Evolutionary conservation across 2,797 vertebrate genomes (phyloP).

Genomic region (Novumbra hubbsi): DNA sequence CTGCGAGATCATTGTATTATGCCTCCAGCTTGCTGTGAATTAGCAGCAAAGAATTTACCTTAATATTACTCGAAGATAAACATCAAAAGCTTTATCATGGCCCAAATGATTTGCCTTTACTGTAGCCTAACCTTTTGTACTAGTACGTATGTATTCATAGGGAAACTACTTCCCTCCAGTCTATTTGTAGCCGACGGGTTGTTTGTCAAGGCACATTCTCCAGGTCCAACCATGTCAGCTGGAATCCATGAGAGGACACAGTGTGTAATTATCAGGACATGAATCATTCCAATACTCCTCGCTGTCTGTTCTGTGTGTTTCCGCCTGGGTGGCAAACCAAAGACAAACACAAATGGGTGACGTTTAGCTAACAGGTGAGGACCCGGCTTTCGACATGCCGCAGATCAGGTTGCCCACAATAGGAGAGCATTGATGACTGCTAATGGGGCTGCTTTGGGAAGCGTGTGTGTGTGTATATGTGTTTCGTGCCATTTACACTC

Average conservation of each 20-base stretch:
- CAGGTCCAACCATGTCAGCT: slow-evolving; percentile 54
- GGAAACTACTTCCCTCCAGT: background rate
- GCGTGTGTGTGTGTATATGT: slow-evolving; percentile 15
- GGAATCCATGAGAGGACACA: slow-evolving; percentile 55
- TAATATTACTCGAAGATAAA: slow-evolving; percentile 53
- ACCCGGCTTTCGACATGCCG: slow-evolving; percentile 58
- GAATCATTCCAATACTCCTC: slow-evolving; percentile 59
- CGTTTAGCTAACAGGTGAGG: slow-evolving; percentile 68
- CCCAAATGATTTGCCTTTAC: slow-evolving; percentile 28
- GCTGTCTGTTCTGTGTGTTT: slow-evolving; percentile 37
- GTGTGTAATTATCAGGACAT: slow-evolving; percentile 65
- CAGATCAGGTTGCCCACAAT: slow-evolving; percentile 63
- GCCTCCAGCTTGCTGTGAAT: slow-evolving; percentile 69
- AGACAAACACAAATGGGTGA: slow-evolving; percentile 53
- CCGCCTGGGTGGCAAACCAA: slow-evolving; percentile 67
- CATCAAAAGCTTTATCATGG: slow-evolving; percentile 37
- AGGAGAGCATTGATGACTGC: slow-evolving; percentile 58
- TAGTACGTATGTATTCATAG: background rate
- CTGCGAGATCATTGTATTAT: slow-evolving; percentile 59
- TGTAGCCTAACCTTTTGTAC: background rate
- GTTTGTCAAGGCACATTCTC: slow-evolving; percentile 37
- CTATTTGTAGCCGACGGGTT: background rate
- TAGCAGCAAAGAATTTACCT: slow-evolving; percentile 51
- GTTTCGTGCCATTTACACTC: slow-evolving; percentile 21
- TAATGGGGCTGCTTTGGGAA: slow-evolving; percentile 42